Evolutionary conservation across 2,888 invertebrate genomes (phyloP).

Genomic region (Gibbula magus): DNA sequence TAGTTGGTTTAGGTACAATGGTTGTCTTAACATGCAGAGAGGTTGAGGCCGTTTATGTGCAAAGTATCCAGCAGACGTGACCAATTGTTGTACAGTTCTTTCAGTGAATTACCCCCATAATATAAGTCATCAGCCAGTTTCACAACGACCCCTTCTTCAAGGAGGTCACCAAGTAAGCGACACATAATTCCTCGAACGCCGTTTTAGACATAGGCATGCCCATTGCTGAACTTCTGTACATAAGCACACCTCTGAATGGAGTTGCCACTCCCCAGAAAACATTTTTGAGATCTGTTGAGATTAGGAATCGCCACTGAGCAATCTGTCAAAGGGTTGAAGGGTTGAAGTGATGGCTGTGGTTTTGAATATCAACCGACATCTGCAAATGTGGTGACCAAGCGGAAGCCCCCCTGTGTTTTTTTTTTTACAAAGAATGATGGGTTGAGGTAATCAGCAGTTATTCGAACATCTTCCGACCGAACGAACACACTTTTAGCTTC

Average conservation of each 20-base stretch:
- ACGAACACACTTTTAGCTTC: slow-evolving; percentile 38
- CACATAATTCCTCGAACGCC: slow-evolving; percentile 52
- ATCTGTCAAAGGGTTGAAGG: slow-evolving; percentile 30
- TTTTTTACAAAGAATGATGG: slow-evolving; percentile 54
- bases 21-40: too few relatives aligned
- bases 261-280: slow-evolving; percentile 51
- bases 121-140: slow-evolving; percentile 44
- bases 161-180: slow-evolving; percentile 32
- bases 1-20: slow-evolving; percentile 13
- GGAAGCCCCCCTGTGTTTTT: slow-evolving; percentile 36
- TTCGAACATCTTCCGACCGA: slow-evolving; percentile 40
- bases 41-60: too few relatives aligned
- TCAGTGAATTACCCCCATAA: slow-evolving; percentile 24
- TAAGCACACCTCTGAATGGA: slow-evolving; percentile 46
- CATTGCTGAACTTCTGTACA: slow-evolving; percentile 53
- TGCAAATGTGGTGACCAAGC: slow-evolving; percentile 43
- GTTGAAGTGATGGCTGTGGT: slow-evolving; percentile 41
- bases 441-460: slow-evolving; percentile 50
- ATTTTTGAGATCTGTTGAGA: slow-evolving; percentile 41
- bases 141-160: too few relatives aligned
- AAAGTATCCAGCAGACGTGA: slow-evolving; percentile 8
- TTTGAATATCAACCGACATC: too few relatives aligned
- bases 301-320: slow-evolving; percentile 46
- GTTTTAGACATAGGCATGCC: too few relatives aligned
- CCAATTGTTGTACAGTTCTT: slow-evolving; percentile 29